Evolutionary conservation across 2,113 vertebrate species (phyloP).

Genomic region (Hippocampus zosterae): DNA sequence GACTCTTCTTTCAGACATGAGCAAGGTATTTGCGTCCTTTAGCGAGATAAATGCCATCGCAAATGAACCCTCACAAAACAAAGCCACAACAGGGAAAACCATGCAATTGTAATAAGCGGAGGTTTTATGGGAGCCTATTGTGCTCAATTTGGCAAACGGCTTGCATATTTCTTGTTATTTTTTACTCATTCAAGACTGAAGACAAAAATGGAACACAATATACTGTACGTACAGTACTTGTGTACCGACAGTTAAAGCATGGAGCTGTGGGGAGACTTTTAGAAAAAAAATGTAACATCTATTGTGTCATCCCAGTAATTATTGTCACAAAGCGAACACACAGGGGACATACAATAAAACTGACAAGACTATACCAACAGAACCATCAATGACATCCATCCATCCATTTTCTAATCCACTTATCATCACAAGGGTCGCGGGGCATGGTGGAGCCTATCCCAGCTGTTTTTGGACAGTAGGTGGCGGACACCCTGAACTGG

Average conservation of each 20-base stretch:
- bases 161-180: slow-evolving; percentile 47
- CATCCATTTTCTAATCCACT: no score
- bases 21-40: slow-evolving; percentile 50
- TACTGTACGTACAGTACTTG: background rate
- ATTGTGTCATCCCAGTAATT: background rate
- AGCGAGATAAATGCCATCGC: slow-evolving; percentile 63
- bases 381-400: background rate
- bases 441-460: no score
- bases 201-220: background rate
- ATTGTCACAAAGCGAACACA: background rate
- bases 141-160: slow-evolving; percentile 53
- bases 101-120: slow-evolving; percentile 37
- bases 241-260: background rate
- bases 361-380: background rate
- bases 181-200: slow-evolving; percentile 6
- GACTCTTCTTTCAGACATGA: slow-evolving; percentile 60
- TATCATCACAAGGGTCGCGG: no score
- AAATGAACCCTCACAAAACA: slow-evolving; percentile 65
- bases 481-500: no score
- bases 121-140: slow-evolving; percentile 54
- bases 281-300: background rate
- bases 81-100: slow-evolving; percentile 52
- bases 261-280: background rate
- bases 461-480: no score
- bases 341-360: background rate